phyloP scores from a whole-genome alignment of 2,888 invertebrate species.

The Eupithecia pulchellata region DNA sequence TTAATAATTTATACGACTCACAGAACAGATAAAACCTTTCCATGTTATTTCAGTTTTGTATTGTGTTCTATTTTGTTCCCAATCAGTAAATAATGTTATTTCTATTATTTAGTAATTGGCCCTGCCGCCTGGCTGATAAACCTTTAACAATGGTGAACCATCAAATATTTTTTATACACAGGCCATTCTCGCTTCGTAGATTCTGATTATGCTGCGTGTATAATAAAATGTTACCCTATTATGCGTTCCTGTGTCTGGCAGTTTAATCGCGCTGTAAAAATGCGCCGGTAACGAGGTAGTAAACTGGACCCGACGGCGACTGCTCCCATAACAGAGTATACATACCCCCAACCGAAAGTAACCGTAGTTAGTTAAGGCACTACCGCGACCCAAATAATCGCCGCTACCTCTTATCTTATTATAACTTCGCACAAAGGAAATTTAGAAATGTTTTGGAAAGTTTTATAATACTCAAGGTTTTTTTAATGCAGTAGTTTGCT shows the following conservation, averaged over 20 bases:
- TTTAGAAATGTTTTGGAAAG: too few relatives aligned
- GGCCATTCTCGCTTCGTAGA: slow-evolving; percentile 14
- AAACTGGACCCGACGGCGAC: slow-evolving; percentile 62
- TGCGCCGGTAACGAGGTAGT: slow-evolving; percentile 77
- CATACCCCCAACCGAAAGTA: slow-evolving; percentile 11
- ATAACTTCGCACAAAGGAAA: too few relatives aligned
- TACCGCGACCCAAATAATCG: too few relatives aligned
- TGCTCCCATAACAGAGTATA: slow-evolving; percentile 56
- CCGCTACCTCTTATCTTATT: too few relatives aligned
- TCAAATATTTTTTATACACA: neutral
- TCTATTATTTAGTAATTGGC: neutral
- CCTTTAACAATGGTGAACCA: neutral
- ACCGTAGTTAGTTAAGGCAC: slow-evolving; percentile 7
- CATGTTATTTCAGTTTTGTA: slow-evolving; percentile 67
- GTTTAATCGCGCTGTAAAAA: slow-evolving; percentile 81
- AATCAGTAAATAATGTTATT: neutral
- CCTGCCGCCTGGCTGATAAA: neutral
- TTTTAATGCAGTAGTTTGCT: too few relatives aligned
- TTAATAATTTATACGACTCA: slow-evolving; percentile 77
- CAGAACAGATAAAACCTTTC: slow-evolving; percentile 73
- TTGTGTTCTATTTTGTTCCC: slow-evolving; percentile 43
- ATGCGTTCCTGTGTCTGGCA: slow-evolving; percentile 67
- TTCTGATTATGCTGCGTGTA: slow-evolving; percentile 28
- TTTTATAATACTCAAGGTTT: too few relatives aligned
- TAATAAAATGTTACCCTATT: slow-evolving; percentile 78